These are phyloP conservation scores for Drosophila melanica DNA, from an alignment of 1,140 invertebrate species.

Conservation along the genomic window DNA sequence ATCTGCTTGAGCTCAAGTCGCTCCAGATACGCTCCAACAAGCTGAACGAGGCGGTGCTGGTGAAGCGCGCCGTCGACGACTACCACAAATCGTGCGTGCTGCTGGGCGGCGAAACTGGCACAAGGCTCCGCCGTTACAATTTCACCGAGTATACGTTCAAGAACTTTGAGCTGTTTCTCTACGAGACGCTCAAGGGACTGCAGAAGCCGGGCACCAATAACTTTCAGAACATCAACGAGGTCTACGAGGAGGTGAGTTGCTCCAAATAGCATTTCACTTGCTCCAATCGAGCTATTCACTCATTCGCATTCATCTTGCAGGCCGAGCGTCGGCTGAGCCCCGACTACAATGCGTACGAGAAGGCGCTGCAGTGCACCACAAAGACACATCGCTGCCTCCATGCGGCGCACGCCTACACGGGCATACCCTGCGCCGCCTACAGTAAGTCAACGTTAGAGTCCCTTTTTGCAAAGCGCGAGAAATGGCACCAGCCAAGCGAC, in stretches of 20 bases:
- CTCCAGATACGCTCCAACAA: conserved; percentile 95
- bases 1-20: conserved; percentile 95
- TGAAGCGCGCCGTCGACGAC: conserved; percentile 92
- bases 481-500: conserved; percentile 53
- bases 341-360: conserved; percentile 86
- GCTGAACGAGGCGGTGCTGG: conserved; percentile 94
- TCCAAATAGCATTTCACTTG: not conserved
- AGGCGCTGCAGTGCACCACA: conserved; percentile 88
- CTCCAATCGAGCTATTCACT: not conserved
- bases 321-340: conserved; percentile 85
- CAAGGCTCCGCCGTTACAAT: conserved; percentile 86
- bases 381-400: conserved; percentile 94
- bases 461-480: conserved; percentile 61
- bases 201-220: conserved; percentile 87
- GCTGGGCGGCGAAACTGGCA: conserved; percentile 86
- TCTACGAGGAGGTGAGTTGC: conserved; percentile 83
- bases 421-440: conserved; percentile 92
- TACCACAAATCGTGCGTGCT: conserved; percentile 91
- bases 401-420: conserved; percentile 95
- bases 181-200: conserved; percentile 92
- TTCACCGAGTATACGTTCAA: conserved; percentile 91
- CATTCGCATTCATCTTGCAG: conserved; percentile 47
- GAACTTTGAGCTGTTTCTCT: conserved; percentile 95
- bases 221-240: conserved; percentile 84
- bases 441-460: conserved; percentile 86